phyloP scores from a whole-genome alignment of 2,113 vertebrate genomes.

The Porphyrio hochstetteri region DNA sequence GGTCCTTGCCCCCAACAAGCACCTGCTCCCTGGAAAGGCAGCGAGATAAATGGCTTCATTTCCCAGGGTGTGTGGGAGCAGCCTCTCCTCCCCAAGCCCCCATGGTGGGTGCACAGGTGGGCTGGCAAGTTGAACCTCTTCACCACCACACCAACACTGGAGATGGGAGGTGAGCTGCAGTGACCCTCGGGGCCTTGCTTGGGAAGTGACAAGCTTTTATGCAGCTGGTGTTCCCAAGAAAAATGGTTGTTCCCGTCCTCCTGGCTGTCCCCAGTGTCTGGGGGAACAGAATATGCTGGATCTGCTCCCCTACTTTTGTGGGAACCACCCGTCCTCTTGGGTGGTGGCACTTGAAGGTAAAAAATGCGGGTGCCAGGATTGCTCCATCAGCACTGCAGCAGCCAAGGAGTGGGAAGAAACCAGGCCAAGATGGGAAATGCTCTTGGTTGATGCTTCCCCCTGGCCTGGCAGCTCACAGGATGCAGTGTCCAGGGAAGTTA shows the following conservation, averaged over 20 bases:
- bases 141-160: accelerated
- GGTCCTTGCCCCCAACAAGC: neutral
- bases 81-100: neutral
- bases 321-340: neutral
- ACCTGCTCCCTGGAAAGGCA: neutral
- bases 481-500: neutral
- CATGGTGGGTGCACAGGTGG: accelerated
- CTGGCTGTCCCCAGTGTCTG: neutral
- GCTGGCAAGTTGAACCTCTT: neutral
- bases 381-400: neutral
- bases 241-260: neutral
- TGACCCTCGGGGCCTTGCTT: accelerated
- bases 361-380: neutral
- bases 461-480: accelerated
- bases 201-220: neutral
- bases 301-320: accelerated
- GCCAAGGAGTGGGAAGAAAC: neutral
- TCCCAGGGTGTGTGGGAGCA: accelerated
- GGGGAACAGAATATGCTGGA: neutral
- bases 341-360: neutral
- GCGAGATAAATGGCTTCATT: neutral
- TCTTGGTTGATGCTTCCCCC: neutral
- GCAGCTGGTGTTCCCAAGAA: neutral
- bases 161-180: neutral
- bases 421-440: neutral